phyloP scores from a whole-genome alignment of 2,797 vertebrate species.

The Avahi laniger region DNA sequence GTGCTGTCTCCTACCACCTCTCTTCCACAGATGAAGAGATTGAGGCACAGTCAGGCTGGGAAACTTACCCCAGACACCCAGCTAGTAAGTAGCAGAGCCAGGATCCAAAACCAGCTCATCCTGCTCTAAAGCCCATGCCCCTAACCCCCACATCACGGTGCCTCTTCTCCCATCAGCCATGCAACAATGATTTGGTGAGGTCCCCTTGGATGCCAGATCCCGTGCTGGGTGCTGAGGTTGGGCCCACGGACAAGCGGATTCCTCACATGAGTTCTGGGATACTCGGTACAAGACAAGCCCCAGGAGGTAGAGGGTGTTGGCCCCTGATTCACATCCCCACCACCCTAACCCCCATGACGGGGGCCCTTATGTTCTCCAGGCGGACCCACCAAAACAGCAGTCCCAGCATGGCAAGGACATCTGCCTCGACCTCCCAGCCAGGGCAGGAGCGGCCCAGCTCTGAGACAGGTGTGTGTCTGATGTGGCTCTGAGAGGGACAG shows the following conservation, averaged over 20 bases:
- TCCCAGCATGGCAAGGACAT: not conserved
- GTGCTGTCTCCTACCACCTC: not conserved
- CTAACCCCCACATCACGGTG: fast-evolving
- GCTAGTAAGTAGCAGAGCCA: not conserved
- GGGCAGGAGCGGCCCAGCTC: fast-evolving
- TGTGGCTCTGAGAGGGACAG: too few species aligned
- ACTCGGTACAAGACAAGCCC: fast-evolving
- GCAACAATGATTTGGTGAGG: not conserved
- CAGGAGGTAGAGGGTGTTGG: not conserved
- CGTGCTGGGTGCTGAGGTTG: not conserved
- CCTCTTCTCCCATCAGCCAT: not conserved
- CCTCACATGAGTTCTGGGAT: not conserved
- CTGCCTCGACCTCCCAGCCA: not conserved
- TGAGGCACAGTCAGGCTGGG: not conserved
- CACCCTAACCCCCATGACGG: fast-evolving
- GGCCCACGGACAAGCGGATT: not conserved
- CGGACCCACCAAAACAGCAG: not conserved
- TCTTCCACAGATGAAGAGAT: not conserved
- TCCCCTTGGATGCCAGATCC: not conserved
- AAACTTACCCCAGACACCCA: not conserved
- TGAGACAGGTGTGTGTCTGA: not conserved
- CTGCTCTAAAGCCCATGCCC: fast-evolving
- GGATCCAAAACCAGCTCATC: not conserved
- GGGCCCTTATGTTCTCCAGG: not conserved
- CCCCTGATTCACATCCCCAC: not conserved